These are phyloP conservation scores for Anas bahamensis DNA, from an alignment of 2,797 vertebrate species.

Conservation along the genomic window DNA sequence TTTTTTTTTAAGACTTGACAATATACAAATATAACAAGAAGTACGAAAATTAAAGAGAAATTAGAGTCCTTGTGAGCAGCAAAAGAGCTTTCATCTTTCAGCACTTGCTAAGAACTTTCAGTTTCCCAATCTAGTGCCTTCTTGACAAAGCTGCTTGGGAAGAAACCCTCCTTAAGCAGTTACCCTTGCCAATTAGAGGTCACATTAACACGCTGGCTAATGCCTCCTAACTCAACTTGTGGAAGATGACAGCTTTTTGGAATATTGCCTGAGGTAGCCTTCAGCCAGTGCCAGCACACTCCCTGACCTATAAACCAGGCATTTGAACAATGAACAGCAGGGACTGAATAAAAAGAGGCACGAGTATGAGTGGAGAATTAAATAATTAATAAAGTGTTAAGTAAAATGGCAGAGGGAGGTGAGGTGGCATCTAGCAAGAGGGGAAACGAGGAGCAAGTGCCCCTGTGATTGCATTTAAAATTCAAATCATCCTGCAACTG, in stretches of 20 bases:
- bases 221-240: accelerated
- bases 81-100: background rate
- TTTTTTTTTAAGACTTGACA: background rate
- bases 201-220: background rate
- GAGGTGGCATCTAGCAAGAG: background rate
- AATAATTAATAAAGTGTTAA: background rate
- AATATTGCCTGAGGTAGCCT: background rate
- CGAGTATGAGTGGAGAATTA: background rate
- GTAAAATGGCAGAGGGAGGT: background rate
- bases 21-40: background rate
- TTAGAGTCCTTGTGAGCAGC: background rate
- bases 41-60: background rate
- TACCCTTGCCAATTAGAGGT: background rate
- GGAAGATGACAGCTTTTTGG: background rate
- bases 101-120: background rate
- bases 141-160: background rate
- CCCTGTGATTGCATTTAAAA: background rate
- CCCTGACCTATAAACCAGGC: background rate
- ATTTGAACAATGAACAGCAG: background rate
- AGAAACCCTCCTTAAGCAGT: background rate
- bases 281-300: background rate
- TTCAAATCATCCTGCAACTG: background rate
- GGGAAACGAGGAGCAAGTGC: background rate
- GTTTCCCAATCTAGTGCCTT: background rate
- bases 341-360: background rate